phyloP scores from a whole-genome alignment of 2,888 invertebrate species.

The Dendrolimus pini region DNA sequence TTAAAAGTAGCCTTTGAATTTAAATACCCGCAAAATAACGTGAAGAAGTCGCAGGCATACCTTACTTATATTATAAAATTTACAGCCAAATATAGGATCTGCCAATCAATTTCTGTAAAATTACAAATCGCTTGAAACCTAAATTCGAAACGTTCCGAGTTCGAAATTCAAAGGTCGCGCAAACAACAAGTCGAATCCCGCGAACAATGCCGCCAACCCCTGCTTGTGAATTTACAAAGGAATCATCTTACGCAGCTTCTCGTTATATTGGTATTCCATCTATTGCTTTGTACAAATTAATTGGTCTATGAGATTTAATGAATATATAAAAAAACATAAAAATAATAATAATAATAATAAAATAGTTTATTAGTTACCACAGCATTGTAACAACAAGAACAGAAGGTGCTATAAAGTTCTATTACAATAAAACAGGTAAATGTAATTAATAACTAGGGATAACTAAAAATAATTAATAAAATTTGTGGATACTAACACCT shows the following conservation, averaged over 20 bases:
- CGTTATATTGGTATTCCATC: constrained; percentile 7
- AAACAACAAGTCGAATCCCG: background rate
- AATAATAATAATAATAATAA: too few species aligned
- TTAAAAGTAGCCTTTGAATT: too few species aligned
- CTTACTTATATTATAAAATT: background rate
- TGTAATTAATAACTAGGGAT: too few species aligned
- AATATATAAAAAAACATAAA: too few species aligned
- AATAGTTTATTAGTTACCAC: too few species aligned
- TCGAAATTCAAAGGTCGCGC: background rate
- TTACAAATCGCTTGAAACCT: background rate
- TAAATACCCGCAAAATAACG: too few species aligned
- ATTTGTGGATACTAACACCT: too few species aligned
- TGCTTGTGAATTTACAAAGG: background rate
- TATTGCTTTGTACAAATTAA: constrained; percentile 11
- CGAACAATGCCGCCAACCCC: background rate
- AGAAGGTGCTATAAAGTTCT: too few species aligned
- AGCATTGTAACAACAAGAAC: too few species aligned
- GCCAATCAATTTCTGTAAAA: background rate
- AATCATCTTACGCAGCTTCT: background rate
- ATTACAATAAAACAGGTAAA: too few species aligned
- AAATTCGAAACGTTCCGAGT: background rate
- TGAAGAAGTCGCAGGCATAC: too few species aligned
- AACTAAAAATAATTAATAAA: too few species aligned
- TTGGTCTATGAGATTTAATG: background rate
- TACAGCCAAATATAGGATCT: background rate